Evolutionary conservation across 2,888 invertebrate genomes (phyloP), one percentile per base, ranked within the genome.

Genomic region (Eulithis prunata): DNA sequence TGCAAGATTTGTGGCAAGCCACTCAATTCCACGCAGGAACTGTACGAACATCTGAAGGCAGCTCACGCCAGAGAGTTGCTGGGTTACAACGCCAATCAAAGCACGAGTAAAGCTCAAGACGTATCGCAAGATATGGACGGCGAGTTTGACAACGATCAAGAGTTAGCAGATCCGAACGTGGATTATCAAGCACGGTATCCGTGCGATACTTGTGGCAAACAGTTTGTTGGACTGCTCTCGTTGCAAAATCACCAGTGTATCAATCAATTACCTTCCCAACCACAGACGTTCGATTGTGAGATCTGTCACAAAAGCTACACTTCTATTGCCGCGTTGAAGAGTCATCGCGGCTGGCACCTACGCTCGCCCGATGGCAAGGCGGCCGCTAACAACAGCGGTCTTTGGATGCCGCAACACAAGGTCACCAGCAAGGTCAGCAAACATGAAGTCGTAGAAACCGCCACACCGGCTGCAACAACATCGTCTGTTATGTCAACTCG

Each of bases 341-440:
- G 95, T 71, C 96, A 96, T 81, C 90, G 95, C 56, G 95, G 95
- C 10, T 95, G 95, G 91, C 96, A 96, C 78, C 91, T 95, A 64
- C 93, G 95, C 28, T 94, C 95, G 0, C 94, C 94, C 3, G 91
- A 93, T 71, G 91, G 93, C 3, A 94, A 93, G 78, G 93, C 93
- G 45, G 93, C 93, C 14, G 93, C 93, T 6, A 93, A 93, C 68
- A 94, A 93, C 64, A 84, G 87, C 36, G 93, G 93, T 0, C 84
- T 94, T 3, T 94, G 93, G 93, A 94, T 94, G 93, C 93, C 93
- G 3, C 93, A 93, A 71, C 91, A 91, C 72, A 93, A 93, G 79
- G 93, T 93, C 14, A 93, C 93, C 8, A 92, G 84, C 71, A 94
- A 94, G 77, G 88, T 93, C 28, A 93, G 93, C 71, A 93, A 93